Conservation (phyloP, 1,140 invertebrate genomes). For the Vanessa tameamea region DNA sequence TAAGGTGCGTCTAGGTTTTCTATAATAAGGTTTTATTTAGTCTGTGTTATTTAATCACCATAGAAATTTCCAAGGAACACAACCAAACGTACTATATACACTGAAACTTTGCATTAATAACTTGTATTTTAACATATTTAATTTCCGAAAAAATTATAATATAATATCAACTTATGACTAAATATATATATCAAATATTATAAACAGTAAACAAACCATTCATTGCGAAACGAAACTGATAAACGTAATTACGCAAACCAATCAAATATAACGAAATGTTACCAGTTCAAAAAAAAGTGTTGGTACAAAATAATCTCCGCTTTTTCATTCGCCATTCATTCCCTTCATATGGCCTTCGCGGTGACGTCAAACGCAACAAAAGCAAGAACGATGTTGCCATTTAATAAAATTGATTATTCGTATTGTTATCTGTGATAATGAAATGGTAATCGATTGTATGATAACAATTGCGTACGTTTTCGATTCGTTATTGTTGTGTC, state of each 20-base stretch:
- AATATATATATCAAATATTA: background rate
- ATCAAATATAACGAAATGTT: conserved; percentile 15
- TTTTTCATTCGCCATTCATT: conserved; percentile 43
- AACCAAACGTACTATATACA: background rate
- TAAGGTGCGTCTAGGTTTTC: background rate
- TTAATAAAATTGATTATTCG: conserved; percentile 56
- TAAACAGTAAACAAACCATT: background rate
- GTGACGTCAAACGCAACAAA: conserved; percentile 49
- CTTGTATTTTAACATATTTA: no score
- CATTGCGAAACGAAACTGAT: background rate
- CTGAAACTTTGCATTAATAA: no score
- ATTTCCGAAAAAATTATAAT: no score
- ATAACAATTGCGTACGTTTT: conserved; percentile 32
- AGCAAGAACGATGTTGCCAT: conserved; percentile 53
- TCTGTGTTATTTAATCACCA: no score
- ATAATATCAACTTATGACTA: no score
- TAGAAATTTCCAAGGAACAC: no score
- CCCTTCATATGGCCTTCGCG: conserved; percentile 43
- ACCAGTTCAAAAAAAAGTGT: conserved; percentile 35
- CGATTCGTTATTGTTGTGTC: conserved; percentile 37
- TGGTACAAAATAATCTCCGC: conserved; percentile 31
- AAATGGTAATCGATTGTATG: conserved; percentile 49
- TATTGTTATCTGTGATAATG: conserved; percentile 51
- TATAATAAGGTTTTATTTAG: background rate
- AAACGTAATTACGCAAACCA: conserved; percentile 9